Evolutionary conservation across 2,888 invertebrate genomes (phyloP).

Genomic region (Hypomecis punctinalis): DNA sequence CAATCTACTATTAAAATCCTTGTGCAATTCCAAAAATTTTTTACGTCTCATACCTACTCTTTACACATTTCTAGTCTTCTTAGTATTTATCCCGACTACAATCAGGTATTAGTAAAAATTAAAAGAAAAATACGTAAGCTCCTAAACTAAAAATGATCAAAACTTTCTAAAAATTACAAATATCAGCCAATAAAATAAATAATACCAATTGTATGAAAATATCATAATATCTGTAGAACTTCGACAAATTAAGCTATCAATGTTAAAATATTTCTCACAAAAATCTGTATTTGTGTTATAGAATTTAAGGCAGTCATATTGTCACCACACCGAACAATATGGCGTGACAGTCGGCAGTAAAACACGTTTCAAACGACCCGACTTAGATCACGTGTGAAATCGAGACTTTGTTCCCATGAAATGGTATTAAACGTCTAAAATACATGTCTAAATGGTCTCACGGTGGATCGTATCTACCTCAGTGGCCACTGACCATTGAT

Average conservation of each 20-base stretch:
- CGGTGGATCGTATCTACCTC: conserved; percentile 69
- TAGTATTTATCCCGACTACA: no score
- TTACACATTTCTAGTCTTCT: no score
- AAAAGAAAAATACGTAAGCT: no score
- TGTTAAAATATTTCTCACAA: conserved; percentile 44
- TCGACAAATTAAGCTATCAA: conserved; percentile 23
- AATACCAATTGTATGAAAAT: no score
- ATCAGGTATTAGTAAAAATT: no score
- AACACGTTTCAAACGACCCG: conserved; percentile 52
- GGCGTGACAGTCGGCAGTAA: conserved; percentile 62
- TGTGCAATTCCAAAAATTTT: no score
- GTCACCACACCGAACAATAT: conserved; percentile 48
- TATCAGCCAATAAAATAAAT: no score
- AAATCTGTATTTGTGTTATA: conserved; percentile 42
- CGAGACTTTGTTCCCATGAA: conserved; percentile 69
- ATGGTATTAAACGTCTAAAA: conserved; percentile 66
- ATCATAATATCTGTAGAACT: no score
- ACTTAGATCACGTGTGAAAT: conserved; percentile 67
- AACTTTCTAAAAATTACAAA: no score
- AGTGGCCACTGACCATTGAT: conserved; percentile 70
- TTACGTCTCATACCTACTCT: no score
- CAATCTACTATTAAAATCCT: no score
- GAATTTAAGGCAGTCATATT: conserved; percentile 34
- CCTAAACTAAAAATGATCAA: no score
- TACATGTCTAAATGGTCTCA: conserved; percentile 63